These are phyloP conservation scores for Notolabrus celidotus DNA, from an alignment of 2,797 vertebrate genomes.

Conservation along the genomic window DNA sequence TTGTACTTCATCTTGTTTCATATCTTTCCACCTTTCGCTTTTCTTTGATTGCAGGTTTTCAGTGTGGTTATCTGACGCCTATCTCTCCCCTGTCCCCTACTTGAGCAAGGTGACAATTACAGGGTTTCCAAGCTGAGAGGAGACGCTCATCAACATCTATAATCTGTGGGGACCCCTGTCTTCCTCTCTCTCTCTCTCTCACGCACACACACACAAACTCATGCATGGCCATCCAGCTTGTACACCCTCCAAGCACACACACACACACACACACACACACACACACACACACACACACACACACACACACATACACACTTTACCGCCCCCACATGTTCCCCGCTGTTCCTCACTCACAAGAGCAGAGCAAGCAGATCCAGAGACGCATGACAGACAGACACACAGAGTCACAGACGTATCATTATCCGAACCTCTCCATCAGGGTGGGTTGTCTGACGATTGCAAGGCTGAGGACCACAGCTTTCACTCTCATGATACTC, in stretches of 20 bases:
- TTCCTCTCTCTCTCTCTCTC: slow-evolving; percentile 48
- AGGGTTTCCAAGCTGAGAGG: slow-evolving; percentile 76
- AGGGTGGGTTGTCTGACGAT: slow-evolving; percentile 73
- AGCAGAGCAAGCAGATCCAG: slow-evolving; percentile 68
- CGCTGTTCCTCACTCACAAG: slow-evolving; percentile 72
- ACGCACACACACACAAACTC: slow-evolving; percentile 21
- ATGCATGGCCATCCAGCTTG: slow-evolving; percentile 46
- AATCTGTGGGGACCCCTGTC: slow-evolving; percentile 80
- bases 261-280: slow-evolving; percentile 54
- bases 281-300: slow-evolving; percentile 41
- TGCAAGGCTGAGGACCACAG: slow-evolving; percentile 72
- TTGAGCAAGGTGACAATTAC: slow-evolving; percentile 82
- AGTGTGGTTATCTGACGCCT: slow-evolving; percentile 52
- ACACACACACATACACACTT: slow-evolving; percentile 56
- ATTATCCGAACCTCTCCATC: slow-evolving; percentile 81
- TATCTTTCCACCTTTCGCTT: slow-evolving; percentile 38
- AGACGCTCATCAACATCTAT: slow-evolving; percentile 80
- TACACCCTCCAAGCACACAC: slow-evolving; percentile 49
- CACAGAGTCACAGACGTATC: slow-evolving; percentile 80
- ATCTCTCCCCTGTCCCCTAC: slow-evolving; percentile 64
- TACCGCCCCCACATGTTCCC: slow-evolving; percentile 73
- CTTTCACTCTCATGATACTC: slow-evolving; percentile 61
- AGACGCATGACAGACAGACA: slow-evolving; percentile 65
- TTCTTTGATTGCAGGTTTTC: slow-evolving; percentile 68
- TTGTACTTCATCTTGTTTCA: slow-evolving; percentile 23